Conservation (phyloP, 2,113 vertebrate genomes). For the Takifugu flavidus region DNA sequence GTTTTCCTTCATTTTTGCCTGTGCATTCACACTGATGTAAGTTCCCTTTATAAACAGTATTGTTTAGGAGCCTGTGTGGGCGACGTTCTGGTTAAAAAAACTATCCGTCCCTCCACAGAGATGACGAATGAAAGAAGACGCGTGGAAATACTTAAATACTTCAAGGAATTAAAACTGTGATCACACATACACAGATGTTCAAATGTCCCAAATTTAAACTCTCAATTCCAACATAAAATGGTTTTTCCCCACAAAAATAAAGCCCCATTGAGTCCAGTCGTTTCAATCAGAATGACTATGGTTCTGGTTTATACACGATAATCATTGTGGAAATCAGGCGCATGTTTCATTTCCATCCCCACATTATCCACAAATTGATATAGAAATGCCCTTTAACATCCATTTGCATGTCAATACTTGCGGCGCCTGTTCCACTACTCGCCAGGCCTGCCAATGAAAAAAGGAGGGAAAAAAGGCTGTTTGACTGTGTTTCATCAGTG, state of each 20-base stretch:
- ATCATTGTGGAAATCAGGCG: not conserved
- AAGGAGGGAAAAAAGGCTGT: not conserved
- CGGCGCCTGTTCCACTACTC: too few species aligned
- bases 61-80: conserved; percentile 18
- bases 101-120: not conserved
- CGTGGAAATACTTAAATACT: conserved; percentile 14
- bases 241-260: not conserved
- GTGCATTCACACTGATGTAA: conserved; percentile 44
- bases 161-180: conserved; percentile 12
- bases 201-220: too few species aligned
- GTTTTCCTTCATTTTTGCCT: conserved; percentile 34
- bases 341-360: not conserved
- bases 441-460: not conserved
- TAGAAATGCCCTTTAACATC: not conserved
- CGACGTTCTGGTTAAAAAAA: not conserved
- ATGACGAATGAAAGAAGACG: not conserved
- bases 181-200: too few species aligned
- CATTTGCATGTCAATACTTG: not conserved
- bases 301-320: not conserved
- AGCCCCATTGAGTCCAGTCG: not conserved
- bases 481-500: not conserved
- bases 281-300: not conserved
- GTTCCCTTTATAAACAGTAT: conserved; percentile 19
- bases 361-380: conserved; percentile 1
- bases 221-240: not conserved